These are phyloP conservation scores for Engraulis encrasicolus DNA, from an alignment of 2,113 vertebrate genomes.

Conservation along the genomic window DNA sequence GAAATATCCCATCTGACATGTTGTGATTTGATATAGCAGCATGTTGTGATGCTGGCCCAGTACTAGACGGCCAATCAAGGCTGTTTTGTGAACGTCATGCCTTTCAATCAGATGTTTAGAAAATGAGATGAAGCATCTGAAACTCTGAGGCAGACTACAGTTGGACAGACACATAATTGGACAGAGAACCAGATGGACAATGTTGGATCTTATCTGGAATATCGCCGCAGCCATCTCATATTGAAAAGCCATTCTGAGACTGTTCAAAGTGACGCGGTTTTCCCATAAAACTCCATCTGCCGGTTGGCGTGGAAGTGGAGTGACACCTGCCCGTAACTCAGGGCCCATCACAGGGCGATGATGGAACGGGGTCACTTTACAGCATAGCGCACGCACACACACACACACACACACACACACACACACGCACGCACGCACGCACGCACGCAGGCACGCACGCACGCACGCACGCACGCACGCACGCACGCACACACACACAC, in stretches of 20 bases:
- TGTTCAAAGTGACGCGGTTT: conserved; percentile 31
- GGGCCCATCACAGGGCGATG: conserved; percentile 21
- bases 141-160: neutral
- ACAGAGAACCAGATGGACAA: conserved; percentile 11
- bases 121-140: neutral
- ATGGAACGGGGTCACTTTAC: conserved; percentile 29
- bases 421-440: neutral
- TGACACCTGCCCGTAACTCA: conserved; percentile 41
- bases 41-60: too few species aligned
- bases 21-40: neutral
- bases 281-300: conserved; percentile 44
- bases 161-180: conserved; percentile 20
- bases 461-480: neutral
- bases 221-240: conserved; percentile 25
- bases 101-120: neutral
- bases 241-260: conserved; percentile 43
- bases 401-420: conserved; percentile 10
- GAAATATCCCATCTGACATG: neutral
- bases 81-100: neutral
- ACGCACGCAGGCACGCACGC: neutral
- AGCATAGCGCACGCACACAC: conserved; percentile 6
- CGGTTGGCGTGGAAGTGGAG: conserved; percentile 25
- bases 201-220: conserved; percentile 30
- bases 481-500: neutral
- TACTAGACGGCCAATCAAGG: neutral